These are phyloP conservation scores for Drosophila kuntzei DNA, from an alignment of 2,888 invertebrate species.

Conservation along the genomic window DNA sequence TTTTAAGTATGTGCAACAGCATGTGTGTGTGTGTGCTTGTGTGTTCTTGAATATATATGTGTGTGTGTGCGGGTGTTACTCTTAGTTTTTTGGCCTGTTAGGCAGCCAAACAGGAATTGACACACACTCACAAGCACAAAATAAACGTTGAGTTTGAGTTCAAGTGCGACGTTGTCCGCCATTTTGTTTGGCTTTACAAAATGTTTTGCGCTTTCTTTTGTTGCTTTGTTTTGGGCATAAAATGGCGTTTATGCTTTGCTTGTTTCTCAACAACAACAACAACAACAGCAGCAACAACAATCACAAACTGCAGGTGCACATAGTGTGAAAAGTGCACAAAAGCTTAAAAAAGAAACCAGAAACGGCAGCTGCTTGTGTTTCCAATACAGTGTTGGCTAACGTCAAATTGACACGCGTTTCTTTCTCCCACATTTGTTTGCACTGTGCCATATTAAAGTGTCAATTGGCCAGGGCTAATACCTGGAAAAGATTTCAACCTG, in stretches of 20 bases:
- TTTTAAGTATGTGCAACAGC: conserved; percentile 54
- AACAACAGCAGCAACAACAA: conserved; percentile 12
- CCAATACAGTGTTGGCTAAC: conserved; percentile 46
- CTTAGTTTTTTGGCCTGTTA: conserved; percentile 56
- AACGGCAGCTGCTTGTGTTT: conserved; percentile 14
- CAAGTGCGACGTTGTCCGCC: conserved; percentile 59
- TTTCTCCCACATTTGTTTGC: neutral
- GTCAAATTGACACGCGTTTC: conserved; percentile 25
- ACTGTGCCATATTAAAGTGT: conserved; percentile 33
- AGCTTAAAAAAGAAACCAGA: conserved; percentile 13
- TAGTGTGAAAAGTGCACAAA: conserved; percentile 36
- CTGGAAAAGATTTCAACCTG: neutral
- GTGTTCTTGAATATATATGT: conserved; percentile 8
- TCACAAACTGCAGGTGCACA: conserved; percentile 28
- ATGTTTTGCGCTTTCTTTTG: conserved; percentile 32
- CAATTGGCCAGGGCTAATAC: conserved; percentile 32
- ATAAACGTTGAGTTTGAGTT: conserved; percentile 40
- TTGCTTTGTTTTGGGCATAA: conserved; percentile 56
- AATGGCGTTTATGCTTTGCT: conserved; percentile 58
- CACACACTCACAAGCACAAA: conserved; percentile 30
- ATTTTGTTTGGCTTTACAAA: conserved; percentile 55
- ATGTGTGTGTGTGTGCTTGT: conserved; percentile 18
- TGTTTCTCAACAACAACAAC: conserved; percentile 23
- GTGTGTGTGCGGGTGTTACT: conserved; percentile 10
- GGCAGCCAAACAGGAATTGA: conserved; percentile 63